Evolutionary conservation across 2,888 invertebrate species (phyloP), one percentile per base, ranked within the genome.

Genomic region (Chironomus riparius): DNA sequence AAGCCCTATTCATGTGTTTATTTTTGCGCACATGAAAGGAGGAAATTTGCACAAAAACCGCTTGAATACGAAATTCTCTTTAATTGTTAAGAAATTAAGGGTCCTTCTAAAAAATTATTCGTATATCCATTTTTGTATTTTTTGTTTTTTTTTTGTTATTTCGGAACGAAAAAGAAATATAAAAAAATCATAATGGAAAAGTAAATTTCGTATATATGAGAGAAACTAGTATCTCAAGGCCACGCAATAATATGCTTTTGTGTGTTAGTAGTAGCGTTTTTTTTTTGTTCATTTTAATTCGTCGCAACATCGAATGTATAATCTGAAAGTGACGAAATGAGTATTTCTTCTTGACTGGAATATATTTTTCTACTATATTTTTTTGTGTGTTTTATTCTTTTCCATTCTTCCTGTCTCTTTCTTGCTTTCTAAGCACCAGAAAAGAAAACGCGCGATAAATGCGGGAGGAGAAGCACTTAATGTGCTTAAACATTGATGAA

Each of bases 141-240:
- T 50, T 2, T 22, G 15, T 18, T 62, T 62, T 22, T 21, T 65
- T 4, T 65, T 24, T 13, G 24, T 50, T 38, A 38, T 38, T 38
- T 38, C 22, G 13, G 13, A 21, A 65, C 21, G n/a, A 24, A 38
- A 38, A 24, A 21, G 24, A 21, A 65, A 13, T 65, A 21, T n/a
- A 22, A 22, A 21, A n/a, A 22, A 68, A 68, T 18, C 38, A 74
- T 50, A 71, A 61, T 56, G 62, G 73, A 74, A 74, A 74, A 74
- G 74, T 74, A 74, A 74, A 61, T 56, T 61, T 71, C 71, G 47
- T 56, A 61, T 70, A 56, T 47, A 15, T 18, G 56, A 56, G 70
- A 12, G 71, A 71, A 71, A 71, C 71, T 71, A 71, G 50, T 71
- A 71, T 65, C 68, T 74, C 74, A 74, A 74, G 74, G 74, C 68